phyloP scores from a whole-genome alignment of 2,113 vertebrate species.

The Scatophagus argus region DNA sequence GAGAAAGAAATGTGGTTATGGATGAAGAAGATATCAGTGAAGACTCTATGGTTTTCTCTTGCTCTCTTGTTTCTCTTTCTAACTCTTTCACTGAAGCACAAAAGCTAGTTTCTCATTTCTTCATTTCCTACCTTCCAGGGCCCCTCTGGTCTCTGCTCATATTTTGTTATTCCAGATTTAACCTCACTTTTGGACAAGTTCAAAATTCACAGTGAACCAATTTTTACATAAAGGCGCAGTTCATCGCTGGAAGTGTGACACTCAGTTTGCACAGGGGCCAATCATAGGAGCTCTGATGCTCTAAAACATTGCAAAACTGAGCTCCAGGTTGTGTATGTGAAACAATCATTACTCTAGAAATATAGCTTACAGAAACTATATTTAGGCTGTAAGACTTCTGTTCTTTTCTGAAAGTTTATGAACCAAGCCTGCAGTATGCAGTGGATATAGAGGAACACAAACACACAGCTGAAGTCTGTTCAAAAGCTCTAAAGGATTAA shows the following conservation, averaged over 20 bases:
- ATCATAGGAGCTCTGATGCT: background rate
- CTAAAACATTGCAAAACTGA: background rate
- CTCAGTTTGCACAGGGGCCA: slow-evolving; percentile 16
- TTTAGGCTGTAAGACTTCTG: background rate
- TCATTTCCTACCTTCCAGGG: background rate
- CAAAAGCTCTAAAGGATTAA: background rate
- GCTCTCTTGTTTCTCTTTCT: too few relatives aligned
- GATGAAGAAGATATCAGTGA: background rate
- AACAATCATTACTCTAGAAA: background rate
- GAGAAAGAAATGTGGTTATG: background rate
- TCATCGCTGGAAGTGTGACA: background rate
- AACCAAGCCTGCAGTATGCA: background rate
- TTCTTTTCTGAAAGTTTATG: background rate
- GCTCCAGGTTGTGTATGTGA: background rate
- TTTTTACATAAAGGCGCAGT: slow-evolving; percentile 28
- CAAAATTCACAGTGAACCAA: slow-evolving; percentile 3
- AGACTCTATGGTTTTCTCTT: background rate
- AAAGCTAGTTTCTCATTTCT: background rate
- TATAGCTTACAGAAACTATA: background rate
- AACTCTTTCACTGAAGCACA: background rate
- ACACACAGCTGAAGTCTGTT: background rate
- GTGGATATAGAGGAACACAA: background rate
- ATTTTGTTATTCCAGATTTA: slow-evolving; percentile 4
- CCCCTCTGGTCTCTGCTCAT: slow-evolving; percentile 12
- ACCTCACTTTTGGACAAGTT: background rate